These are phyloP conservation scores for Bradysia coprophila DNA, from an alignment of 1,140 invertebrate species.

Conservation along the genomic window DNA sequence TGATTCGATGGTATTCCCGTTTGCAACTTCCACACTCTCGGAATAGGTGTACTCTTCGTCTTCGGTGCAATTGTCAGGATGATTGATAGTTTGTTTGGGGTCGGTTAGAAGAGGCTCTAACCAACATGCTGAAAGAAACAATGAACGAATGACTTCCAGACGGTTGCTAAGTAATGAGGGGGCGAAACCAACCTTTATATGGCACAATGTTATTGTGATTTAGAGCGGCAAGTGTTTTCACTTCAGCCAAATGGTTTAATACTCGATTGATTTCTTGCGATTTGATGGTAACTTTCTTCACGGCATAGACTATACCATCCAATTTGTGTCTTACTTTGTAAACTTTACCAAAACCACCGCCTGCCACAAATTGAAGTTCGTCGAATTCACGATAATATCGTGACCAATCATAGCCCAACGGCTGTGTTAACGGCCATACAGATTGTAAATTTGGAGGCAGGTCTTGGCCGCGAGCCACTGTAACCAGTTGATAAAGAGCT, in stretches of 20 bases:
- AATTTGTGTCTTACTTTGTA: slow-evolving; percentile 40
- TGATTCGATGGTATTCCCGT: too few relatives aligned
- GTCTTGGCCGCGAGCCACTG: slow-evolving; percentile 29
- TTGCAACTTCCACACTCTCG: not conserved
- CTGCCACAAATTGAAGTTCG: slow-evolving; percentile 42
- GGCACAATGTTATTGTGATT: slow-evolving; percentile 66
- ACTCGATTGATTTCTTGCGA: slow-evolving; percentile 36
- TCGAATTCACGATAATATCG: slow-evolving; percentile 57
- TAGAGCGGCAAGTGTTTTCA: slow-evolving; percentile 56
- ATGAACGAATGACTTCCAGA: too few relatives aligned
- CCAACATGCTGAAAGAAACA: too few relatives aligned
- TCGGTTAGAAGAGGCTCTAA: slow-evolving; percentile 38
- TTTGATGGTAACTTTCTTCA: slow-evolving; percentile 58
- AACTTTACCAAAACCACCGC: slow-evolving; percentile 54
- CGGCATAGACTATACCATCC: slow-evolving; percentile 57
- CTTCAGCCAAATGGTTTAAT: slow-evolving; percentile 47
- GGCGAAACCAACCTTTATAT: too few relatives aligned
- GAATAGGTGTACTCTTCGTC: not conserved
- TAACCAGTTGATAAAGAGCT: slow-evolving; percentile 37
- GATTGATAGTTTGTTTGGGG: slow-evolving; percentile 13
- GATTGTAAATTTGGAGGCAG: slow-evolving; percentile 24
- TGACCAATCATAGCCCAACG: slow-evolving; percentile 30
- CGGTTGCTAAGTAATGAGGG: too few relatives aligned
- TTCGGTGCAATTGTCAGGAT: not conserved
- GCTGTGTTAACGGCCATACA: slow-evolving; percentile 24